These are phyloP conservation scores for Ophraella communa DNA, from an alignment of 2,888 invertebrate genomes.

Conservation along the genomic window DNA sequence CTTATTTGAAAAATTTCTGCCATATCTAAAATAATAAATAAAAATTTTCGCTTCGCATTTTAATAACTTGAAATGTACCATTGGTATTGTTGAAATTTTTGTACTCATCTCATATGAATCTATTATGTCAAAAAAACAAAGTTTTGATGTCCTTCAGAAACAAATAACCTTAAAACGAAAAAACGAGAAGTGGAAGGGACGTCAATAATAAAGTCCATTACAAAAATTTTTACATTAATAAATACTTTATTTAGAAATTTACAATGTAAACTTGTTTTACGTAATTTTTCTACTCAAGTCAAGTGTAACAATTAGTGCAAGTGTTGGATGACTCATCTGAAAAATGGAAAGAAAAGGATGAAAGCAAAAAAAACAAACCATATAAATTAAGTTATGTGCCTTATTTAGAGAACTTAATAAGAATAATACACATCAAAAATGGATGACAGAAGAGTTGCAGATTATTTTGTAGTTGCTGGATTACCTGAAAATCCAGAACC, in stretches of 20 bases:
- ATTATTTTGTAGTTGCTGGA: conserved; percentile 98
- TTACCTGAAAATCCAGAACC: conserved; percentile 82
- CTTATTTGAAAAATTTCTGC: too few species aligned
- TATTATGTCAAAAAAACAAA: background rate
- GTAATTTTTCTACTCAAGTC: background rate
- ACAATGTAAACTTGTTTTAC: background rate
- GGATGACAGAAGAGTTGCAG: conserved; percentile 90
- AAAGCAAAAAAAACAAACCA: conserved; percentile 19
- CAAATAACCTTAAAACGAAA: conserved; percentile 24
- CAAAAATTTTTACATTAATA: background rate
- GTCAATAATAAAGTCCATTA: conserved; percentile 27
- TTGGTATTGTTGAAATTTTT: background rate
- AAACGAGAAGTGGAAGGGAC: conserved; percentile 18
- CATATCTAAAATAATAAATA: too few species aligned
- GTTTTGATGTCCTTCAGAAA: conserved; percentile 23
- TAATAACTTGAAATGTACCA: too few species aligned
- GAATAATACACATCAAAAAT: conserved; percentile 57
- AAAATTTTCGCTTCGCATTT: too few species aligned
- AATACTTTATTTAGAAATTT: conserved; percentile 5
- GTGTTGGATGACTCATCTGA: conserved; percentile 21
- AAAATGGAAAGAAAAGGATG: conserved; percentile 18
- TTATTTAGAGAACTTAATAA: conserved; percentile 16
- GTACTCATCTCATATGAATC: background rate
- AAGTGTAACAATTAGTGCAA: conserved; percentile 10
- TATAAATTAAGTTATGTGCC: conserved; percentile 19